These are phyloP conservation scores for Globia sparganii DNA, from an alignment of 2,888 invertebrate genomes.

Conservation along the genomic window DNA sequence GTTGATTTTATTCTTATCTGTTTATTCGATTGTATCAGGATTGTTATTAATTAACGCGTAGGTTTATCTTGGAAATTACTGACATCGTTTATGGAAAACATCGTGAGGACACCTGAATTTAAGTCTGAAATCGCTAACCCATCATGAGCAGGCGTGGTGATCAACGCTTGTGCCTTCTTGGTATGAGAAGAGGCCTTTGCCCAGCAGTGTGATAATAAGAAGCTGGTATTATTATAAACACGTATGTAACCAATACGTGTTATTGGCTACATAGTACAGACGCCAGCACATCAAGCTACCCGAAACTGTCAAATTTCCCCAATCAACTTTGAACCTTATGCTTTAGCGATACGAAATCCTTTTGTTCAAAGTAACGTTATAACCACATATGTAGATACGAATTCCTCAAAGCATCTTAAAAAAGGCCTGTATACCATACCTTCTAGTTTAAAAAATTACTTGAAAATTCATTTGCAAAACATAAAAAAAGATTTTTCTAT, in stretches of 20 bases:
- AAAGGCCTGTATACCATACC: neutral
- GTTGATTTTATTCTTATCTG: constrained; percentile 8
- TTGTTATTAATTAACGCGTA: neutral
- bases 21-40: neutral
- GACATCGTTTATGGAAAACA: neutral
- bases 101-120: neutral
- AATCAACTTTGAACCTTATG: too few species aligned
- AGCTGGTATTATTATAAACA: neutral
- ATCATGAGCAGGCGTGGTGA: neutral
- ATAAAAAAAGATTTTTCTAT: constrained; percentile 16
- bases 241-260: neutral
- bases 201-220: neutral
- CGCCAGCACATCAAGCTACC: too few species aligned
- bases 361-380: neutral
- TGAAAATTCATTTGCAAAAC: neutral
- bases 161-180: neutral
- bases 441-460: neutral
- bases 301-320: too few species aligned
- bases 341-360: too few species aligned
- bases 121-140: neutral
- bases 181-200: neutral
- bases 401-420: neutral
- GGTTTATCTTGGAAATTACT: neutral
- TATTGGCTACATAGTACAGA: too few species aligned
- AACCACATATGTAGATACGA: neutral